Evolutionary conservation across 2,888 invertebrate species (phyloP).

Genomic region (Hypomecis punctinalis): DNA sequence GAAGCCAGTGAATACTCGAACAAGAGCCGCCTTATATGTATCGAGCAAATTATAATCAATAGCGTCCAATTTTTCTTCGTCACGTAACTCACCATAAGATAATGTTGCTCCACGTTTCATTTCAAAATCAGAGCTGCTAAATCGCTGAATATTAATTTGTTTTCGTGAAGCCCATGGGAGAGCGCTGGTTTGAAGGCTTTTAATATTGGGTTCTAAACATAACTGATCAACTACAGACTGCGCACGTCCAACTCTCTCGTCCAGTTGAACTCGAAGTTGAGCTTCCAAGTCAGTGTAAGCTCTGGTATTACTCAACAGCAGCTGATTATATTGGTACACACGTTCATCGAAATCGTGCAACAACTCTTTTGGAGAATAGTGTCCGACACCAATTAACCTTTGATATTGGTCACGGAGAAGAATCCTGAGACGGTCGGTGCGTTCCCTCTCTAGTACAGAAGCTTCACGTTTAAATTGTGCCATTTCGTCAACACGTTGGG

Average conservation of each 20-base stretch:
- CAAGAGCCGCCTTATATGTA: conserved; percentile 59
- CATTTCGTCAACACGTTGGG: conserved; percentile 54
- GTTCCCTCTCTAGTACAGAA: conserved; percentile 60
- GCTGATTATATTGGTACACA: conserved; percentile 71
- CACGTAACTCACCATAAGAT: conserved; percentile 30
- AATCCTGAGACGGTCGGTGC: conserved; percentile 61
- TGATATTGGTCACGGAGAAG: conserved; percentile 67
- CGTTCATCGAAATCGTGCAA: conserved; percentile 70
- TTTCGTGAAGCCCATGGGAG: conserved; percentile 47
- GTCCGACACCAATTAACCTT: conserved; percentile 59
- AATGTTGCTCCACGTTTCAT: conserved; percentile 29
- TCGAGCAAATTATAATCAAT: conserved; percentile 57
- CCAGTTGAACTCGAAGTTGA: conserved; percentile 59
- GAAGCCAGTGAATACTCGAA: conserved; percentile 58
- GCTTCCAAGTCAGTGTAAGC: conserved; percentile 67
- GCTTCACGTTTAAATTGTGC: conserved; percentile 61
- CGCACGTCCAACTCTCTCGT: conserved; percentile 53
- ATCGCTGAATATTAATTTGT: conserved; percentile 37
- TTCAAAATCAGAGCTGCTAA: conserved; percentile 41
- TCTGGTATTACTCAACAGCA: conserved; percentile 68
- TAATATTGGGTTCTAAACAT: conserved; percentile 51
- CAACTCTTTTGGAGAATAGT: conserved; percentile 62
- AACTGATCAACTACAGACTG: conserved; percentile 66
- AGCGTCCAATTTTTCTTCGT: conserved; percentile 54
- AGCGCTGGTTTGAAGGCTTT: conserved; percentile 48